Percentiles rank a stretch among this genome's conserved stretches.
phyloP scores from a whole-genome alignment of 2,888 invertebrate species.

The Aphrophora alni region DNA sequence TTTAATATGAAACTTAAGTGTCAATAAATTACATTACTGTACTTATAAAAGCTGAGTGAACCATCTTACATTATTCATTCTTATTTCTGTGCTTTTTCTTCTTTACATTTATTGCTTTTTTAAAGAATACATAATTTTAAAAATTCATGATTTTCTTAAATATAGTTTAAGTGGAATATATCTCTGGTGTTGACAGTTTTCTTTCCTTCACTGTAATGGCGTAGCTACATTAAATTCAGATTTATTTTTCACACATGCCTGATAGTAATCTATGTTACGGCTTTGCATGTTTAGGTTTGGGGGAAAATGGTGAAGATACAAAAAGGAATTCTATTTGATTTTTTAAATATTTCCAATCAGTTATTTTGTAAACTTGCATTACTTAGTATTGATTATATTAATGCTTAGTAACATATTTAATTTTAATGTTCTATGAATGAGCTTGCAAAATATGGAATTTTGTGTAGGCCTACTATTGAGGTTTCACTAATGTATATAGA shows the following conservation, averaged over 20 bases:
- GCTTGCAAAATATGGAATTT: constrained; percentile 4
- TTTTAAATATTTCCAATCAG: neutral
- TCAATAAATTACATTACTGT: too few species aligned
- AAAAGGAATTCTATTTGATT: neutral
- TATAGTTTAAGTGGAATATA: neutral
- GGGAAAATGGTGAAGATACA: neutral
- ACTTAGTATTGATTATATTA: constrained; percentile 5
- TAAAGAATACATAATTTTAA: neutral
- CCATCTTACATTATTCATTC: constrained; percentile 18
- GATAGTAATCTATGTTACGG: neutral
- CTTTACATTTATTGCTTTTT: neutral
- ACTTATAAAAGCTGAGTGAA: neutral
- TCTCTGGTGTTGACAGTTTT: neutral
- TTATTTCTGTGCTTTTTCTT: neutral
- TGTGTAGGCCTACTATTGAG: neutral
- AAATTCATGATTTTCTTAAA: too few species aligned
- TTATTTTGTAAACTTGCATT: constrained; percentile 38
- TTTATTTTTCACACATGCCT: neutral
- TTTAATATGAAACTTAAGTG: too few species aligned
- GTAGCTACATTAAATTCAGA: neutral
- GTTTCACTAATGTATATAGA: constrained; percentile 18
- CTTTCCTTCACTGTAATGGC: neutral
- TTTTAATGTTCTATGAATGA: neutral
- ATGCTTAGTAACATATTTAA: constrained; percentile 33
- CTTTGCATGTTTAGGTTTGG: neutral